phyloP scores from a whole-genome alignment of 2,888 invertebrate genomes.

The Cremastinae sp. region DNA sequence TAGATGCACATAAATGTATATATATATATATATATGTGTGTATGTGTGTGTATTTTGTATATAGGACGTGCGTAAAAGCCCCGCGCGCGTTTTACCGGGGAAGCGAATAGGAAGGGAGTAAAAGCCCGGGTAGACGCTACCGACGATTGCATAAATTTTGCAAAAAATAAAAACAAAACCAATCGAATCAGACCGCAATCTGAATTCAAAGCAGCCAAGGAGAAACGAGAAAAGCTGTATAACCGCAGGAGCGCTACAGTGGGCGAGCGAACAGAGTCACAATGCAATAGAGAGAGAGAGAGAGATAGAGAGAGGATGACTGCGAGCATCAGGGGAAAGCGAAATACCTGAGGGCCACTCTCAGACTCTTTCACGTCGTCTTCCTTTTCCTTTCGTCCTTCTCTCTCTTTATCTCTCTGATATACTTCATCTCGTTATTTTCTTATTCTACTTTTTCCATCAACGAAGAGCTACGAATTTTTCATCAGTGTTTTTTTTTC shows the following conservation, averaged over 20 bases:
- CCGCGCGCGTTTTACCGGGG: slow-evolving; percentile 36
- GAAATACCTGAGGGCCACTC: slow-evolving; percentile 63
- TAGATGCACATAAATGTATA: not conserved
- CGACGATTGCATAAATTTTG: slow-evolving; percentile 77
- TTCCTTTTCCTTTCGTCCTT: slow-evolving; percentile 9
- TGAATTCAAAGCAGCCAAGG: slow-evolving; percentile 76
- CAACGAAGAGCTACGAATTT: slow-evolving; percentile 19
- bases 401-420: slow-evolving; percentile 22
- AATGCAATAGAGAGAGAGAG: slow-evolving; percentile 1
- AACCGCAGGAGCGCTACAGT: slow-evolving; percentile 4
- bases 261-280: not conserved
- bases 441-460: slow-evolving; percentile 33
- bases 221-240: slow-evolving; percentile 33
- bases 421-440: slow-evolving; percentile 19
- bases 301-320: slow-evolving; percentile 23
- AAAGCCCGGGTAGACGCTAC: slow-evolving; percentile 55
- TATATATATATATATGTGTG: not conserved
- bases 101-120: slow-evolving; percentile 37
- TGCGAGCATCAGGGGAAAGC: slow-evolving; percentile 44
- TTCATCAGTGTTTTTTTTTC: too few species aligned
- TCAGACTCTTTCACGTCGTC: slow-evolving; percentile 51
- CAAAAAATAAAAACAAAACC: slow-evolving; percentile 74
- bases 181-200: slow-evolving; percentile 75
- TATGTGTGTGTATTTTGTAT: not conserved
- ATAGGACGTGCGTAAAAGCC: slow-evolving; percentile 22